Base-by-base conservation (phyloP, 2,113 vertebrate genomes). In the Lucifuga dentata region DNA sequence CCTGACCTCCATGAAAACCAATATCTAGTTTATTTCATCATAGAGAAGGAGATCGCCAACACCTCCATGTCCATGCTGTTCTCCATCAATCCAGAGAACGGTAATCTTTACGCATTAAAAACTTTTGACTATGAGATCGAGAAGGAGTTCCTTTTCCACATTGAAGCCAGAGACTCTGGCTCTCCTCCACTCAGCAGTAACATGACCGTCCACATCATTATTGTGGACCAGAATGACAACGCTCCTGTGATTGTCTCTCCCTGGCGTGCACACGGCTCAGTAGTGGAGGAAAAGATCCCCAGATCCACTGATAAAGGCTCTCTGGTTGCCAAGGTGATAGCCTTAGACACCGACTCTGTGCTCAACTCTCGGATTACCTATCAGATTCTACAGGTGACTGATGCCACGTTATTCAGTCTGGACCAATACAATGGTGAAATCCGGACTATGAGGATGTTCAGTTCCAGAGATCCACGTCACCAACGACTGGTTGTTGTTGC, bases 41-140 rank as follows among this genome's bases (percentile, higher is more conserved):
- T 92, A 0, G 91, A 93, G 0, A 90, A 90, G 26, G 85, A 92
- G 64, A 92, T 94, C 35, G 84, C 87, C 0, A 91, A 91, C 58
- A 92, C 93, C 78, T 92, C 94, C 0, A 92, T 94, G 73, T 89
- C 92, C 48, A 93, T 93, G 68, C 90, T 94, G 0, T 93, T 95
- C 45, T 94, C 93, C 3, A 92, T 95, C 73, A 94, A 94, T 68
- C 90, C 94, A 0, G 94, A 94, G 88, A 95, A 91, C 0, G 94
- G 94, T 0, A 93, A 94, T 68, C 91, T 95, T 86, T 95, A 94
- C 1, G 94, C 93, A 17, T 86, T 95, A n/a, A 92, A 93, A 32
- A 93, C 94, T 1, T 93, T 95, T 0, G 94, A 95, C 79, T 95
- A 93, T 1, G 94, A 95, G 75, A 94, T 94, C 57, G 93, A 94